Evolutionary conservation across 30 jellyfish, hydroid and myxozoan genomes (phyloP).

Genomic region (Pseudorhiza aurosa): DNA sequence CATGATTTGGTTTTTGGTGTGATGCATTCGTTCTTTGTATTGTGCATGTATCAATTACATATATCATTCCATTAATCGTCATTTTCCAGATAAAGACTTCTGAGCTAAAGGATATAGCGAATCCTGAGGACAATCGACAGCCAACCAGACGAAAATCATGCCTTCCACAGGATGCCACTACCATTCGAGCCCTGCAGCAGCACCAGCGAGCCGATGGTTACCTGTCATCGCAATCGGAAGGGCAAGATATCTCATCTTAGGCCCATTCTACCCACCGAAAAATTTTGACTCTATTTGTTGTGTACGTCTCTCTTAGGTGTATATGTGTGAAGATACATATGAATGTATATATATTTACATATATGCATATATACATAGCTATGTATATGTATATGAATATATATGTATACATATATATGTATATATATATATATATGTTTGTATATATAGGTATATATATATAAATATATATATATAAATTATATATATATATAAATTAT

Average conservation of each 20-base stretch:
- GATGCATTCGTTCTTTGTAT: no score
- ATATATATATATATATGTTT: no score
- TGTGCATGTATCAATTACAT: no score
- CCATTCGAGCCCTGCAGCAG: constrained; percentile 54
- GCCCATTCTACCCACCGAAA: neutral
- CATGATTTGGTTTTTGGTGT: no score
- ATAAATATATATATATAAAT: no score
- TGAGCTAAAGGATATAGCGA: neutral
- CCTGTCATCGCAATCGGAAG: constrained; percentile 56
- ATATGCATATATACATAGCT: no score
- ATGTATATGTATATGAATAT: no score
- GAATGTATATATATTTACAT: no score
- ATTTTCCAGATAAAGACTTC: constrained; percentile 18
- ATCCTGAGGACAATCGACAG: neutral
- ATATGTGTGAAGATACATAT: neutral
- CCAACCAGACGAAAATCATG: constrained; percentile 58
- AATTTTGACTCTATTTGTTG: constrained; percentile 6
- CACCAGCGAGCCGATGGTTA: constrained; percentile 74
- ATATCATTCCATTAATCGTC: no score
- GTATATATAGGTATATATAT: no score
- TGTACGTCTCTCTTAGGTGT: constrained; percentile 15
- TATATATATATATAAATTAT: neutral
- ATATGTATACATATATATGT: no score
- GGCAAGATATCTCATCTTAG: neutral
- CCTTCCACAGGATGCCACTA: constrained; percentile 69